Evolutionary conservation across 2,113 vertebrate species (phyloP).

Genomic region (Nerophis ophidion): DNA sequence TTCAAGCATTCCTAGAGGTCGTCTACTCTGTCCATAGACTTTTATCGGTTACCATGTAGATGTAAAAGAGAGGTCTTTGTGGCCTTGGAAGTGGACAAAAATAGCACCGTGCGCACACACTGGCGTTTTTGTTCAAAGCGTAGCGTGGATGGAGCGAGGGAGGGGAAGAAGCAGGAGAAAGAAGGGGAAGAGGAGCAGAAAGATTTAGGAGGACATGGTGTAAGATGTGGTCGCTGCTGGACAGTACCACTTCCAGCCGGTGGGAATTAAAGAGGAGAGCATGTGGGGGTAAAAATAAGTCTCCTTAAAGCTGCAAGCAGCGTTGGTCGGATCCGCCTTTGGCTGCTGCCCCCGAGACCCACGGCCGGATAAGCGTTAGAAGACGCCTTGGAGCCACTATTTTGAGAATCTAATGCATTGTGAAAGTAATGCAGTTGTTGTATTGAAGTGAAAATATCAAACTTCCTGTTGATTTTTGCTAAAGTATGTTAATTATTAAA

Average conservation of each 20-base stretch:
- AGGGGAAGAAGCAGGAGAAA: constrained; percentile 45
- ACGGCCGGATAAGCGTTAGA: too few relatives aligned
- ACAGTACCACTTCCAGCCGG: constrained; percentile 26
- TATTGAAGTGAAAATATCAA: too few relatives aligned
- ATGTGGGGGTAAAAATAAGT: background rate
- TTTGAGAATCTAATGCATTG: too few relatives aligned
- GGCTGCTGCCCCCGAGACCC: too few relatives aligned
- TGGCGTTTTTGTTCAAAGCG: constrained; percentile 61
- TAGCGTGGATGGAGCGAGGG: constrained; percentile 34
- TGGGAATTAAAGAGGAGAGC: constrained; percentile 12
- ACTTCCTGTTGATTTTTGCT: too few relatives aligned
- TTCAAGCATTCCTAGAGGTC: constrained; percentile 43
- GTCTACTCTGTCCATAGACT: constrained; percentile 40
- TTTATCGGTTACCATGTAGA: constrained; percentile 22
- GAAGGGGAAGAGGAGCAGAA: constrained; percentile 31
- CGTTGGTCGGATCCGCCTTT: too few relatives aligned
- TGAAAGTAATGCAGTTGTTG: too few relatives aligned
- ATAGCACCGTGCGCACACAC: constrained; percentile 42
- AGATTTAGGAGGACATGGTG: constrained; percentile 43
- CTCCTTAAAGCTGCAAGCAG: too few relatives aligned
- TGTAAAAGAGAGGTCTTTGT: constrained; percentile 43
- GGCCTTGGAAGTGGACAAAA: constrained; percentile 59
- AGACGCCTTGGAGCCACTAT: too few relatives aligned
- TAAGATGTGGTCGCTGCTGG: constrained; percentile 23
- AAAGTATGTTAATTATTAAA: too few relatives aligned